Evolutionary conservation across 2,888 invertebrate genomes (phyloP).

Genomic region (Sminthurinus aureus): DNA sequence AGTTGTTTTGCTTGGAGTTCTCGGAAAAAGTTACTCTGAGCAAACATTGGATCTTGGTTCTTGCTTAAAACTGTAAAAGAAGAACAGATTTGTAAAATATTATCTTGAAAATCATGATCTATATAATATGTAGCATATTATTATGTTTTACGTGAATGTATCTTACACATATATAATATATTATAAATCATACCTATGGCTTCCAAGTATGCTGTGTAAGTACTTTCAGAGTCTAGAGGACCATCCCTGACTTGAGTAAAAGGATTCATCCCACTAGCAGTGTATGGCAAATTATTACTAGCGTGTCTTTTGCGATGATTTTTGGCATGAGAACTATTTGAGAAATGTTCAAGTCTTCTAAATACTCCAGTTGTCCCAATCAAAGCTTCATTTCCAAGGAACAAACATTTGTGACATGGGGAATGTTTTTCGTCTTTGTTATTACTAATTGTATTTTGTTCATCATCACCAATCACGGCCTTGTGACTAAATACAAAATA

Average conservation of each 20-base stretch:
- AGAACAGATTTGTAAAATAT: conserved; percentile 2
- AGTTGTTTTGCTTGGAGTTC: conserved; percentile 44
- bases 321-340: conserved; percentile 43
- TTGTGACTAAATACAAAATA: too few species aligned
- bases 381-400: conserved; percentile 16
- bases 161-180: background rate
- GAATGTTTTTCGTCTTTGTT: conserved; percentile 50
- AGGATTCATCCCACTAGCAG: conserved; percentile 16
- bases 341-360: conserved; percentile 45
- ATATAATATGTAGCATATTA: background rate
- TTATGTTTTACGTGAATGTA: too few species aligned
- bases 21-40: conserved; percentile 81
- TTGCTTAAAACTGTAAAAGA: conserved; percentile 65
- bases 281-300: conserved; percentile 29
- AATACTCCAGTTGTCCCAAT: conserved; percentile 45
- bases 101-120: background rate
- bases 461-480: conserved; percentile 59
- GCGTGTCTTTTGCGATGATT: conserved; percentile 56
- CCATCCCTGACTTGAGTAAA: conserved; percentile 71
- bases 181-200: conserved; percentile 65
- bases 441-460: too few species aligned
- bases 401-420: conserved; percentile 52
- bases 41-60: conserved; percentile 67
- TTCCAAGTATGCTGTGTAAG: conserved; percentile 87
- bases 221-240: conserved; percentile 75